Conservation (phyloP, 2,888 invertebrate species). For the Drosophila vallismaia region DNA sequence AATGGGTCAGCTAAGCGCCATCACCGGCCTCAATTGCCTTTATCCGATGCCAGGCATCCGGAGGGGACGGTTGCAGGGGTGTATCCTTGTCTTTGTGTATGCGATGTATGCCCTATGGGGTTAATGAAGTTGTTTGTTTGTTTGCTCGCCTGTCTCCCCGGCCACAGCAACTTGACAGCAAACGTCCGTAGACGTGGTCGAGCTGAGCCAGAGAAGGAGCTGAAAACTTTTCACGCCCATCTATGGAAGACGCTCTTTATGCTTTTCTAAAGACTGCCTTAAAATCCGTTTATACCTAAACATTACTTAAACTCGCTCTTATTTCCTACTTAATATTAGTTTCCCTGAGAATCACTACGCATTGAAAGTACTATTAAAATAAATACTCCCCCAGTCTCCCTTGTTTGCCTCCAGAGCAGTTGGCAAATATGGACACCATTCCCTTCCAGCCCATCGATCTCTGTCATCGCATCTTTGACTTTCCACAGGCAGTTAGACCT, state of each 20-base stretch:
- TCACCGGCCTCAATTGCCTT: slow-evolving; percentile 42
- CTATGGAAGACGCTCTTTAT: not conserved
- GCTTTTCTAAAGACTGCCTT: not conserved
- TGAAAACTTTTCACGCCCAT: slow-evolving; percentile 11
- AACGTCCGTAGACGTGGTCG: slow-evolving; percentile 9
- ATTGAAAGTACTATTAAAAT: not conserved
- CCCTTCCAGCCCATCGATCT: slow-evolving; percentile 57
- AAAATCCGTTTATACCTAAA: too few species aligned
- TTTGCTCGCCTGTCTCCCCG: slow-evolving; percentile 47
- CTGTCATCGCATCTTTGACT: slow-evolving; percentile 54
- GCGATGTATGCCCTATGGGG: slow-evolving; percentile 61
- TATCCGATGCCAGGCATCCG: slow-evolving; percentile 21
- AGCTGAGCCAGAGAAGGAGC: not conserved
- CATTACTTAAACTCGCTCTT: too few species aligned
- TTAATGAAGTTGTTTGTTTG: slow-evolving; percentile 77
- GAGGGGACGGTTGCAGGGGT: slow-evolving; percentile 17
- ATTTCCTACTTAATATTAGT: not conserved
- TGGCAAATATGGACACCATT: slow-evolving; percentile 16
- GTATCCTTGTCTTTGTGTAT: slow-evolving; percentile 40
- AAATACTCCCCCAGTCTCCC: not conserved
- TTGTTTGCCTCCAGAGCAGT: not conserved
- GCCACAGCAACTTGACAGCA: slow-evolving; percentile 33
- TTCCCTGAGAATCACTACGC: not conserved
- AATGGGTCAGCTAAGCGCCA: slow-evolving; percentile 69
- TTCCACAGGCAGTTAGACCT: slow-evolving; percentile 32